phyloP scores from a whole-genome alignment of 2,113 vertebrate genomes.

The Misgurnus anguillicaudatus region DNA sequence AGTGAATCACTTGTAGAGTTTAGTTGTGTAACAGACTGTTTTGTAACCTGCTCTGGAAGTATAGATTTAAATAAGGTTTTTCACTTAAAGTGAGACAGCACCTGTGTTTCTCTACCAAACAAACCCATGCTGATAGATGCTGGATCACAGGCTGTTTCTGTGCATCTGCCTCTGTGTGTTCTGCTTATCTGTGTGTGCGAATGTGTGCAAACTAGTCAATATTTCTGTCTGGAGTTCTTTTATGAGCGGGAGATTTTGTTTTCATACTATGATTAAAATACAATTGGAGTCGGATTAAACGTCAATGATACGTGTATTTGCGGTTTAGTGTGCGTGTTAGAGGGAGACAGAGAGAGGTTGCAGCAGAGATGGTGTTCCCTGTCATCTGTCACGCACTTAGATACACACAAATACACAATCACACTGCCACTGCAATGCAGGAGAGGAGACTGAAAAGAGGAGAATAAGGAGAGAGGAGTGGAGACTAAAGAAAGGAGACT shows the following conservation, averaged over 20 bases:
- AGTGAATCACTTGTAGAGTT: not conserved
- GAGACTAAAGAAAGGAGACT: constrained; percentile 42
- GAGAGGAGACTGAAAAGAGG: constrained; percentile 13
- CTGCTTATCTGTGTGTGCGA: not conserved
- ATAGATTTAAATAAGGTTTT: not conserved
- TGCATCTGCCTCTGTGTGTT: constrained; percentile 4
- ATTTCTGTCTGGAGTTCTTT: not conserved
- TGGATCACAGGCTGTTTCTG: not conserved
- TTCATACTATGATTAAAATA: not conserved
- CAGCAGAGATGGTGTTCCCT: not conserved
- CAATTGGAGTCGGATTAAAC: not conserved
- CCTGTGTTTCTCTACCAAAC: not conserved
- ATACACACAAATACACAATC: constrained; percentile 34
- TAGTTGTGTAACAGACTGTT: not conserved
- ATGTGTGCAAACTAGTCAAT: not conserved
- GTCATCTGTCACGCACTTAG: constrained; percentile 8
- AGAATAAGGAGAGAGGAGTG: constrained; percentile 19
- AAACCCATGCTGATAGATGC: not conserved
- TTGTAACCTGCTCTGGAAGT: not conserved
- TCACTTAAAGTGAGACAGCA: not conserved
- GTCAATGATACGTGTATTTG: not conserved
- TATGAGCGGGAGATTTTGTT: not conserved
- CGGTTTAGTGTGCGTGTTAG: not conserved
- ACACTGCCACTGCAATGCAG: constrained; percentile 69
- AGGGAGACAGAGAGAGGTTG: constrained; percentile 5